phyloP scores from a whole-genome alignment of 2,888 invertebrate genomes.

The Perithous albicinctus region DNA sequence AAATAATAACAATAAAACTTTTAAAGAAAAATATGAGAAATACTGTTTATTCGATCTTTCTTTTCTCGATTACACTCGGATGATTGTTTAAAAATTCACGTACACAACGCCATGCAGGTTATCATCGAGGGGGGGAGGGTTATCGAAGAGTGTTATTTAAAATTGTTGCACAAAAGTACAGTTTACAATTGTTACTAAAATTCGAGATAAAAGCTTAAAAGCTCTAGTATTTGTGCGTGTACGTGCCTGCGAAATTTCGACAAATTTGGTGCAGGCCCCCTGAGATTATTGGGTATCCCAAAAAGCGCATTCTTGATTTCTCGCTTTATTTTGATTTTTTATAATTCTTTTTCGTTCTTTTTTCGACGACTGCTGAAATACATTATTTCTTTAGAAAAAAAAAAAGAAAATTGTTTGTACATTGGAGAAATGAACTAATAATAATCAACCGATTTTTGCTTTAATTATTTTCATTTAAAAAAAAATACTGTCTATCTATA shows the following conservation, averaged over 20 bases:
- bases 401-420: not conserved
- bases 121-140: slow-evolving; percentile 14
- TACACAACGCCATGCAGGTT: slow-evolving; percentile 24
- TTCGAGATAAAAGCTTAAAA: not conserved
- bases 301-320: slow-evolving; percentile 75
- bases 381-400: slow-evolving; percentile 15
- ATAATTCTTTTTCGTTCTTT: slow-evolving; percentile 39
- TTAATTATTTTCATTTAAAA: too few relatives aligned
- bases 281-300: slow-evolving; percentile 72
- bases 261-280: slow-evolving; percentile 70
- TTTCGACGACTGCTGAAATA: slow-evolving; percentile 52
- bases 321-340: too few relatives aligned
- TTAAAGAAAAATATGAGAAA: not conserved
- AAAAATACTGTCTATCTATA: too few relatives aligned
- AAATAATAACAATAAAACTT: too few relatives aligned
- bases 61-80: slow-evolving; percentile 5
- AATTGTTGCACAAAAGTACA: not conserved
- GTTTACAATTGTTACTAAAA: not conserved
- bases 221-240: slow-evolving; percentile 56
- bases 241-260: slow-evolving; percentile 81
- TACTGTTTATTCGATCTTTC: not conserved
- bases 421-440: too few relatives aligned
- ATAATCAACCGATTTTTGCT: too few relatives aligned
- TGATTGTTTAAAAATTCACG: slow-evolving; percentile 10
- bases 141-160: not conserved